A percentile compares a stretch with the other conserved stretches of the same genome.
Conservation (phyloP, 2,113 vertebrate genomes). For the Catharus fuscescens region DNA sequence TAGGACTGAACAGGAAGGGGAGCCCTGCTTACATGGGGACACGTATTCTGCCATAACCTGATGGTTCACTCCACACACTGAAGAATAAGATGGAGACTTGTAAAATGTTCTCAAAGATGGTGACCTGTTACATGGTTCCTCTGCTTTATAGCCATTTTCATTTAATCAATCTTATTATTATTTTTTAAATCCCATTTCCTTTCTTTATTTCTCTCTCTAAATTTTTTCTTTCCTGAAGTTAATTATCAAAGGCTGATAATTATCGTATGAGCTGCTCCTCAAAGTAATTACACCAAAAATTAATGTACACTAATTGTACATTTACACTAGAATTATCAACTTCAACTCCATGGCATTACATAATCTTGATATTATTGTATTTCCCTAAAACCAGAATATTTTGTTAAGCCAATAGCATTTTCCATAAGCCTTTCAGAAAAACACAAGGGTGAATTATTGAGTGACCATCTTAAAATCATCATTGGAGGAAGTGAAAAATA, state of each 20-base stretch:
- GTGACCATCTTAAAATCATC: background rate
- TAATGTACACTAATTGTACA: too few relatives aligned
- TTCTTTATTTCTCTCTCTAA: background rate
- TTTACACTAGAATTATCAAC: background rate
- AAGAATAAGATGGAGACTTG: background rate
- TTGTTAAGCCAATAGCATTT: background rate
- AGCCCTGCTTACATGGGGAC: rapidly evolving
- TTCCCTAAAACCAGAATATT: background rate
- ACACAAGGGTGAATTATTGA: background rate
- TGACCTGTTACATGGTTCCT: background rate
- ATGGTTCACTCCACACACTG: rapidly evolving
- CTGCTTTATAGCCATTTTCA: background rate
- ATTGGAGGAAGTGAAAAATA: background rate
- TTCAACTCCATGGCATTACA: background rate
- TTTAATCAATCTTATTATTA: background rate
- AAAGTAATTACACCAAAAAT: background rate
- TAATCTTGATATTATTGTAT: background rate
- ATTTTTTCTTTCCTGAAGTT: background rate
- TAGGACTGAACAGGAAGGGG: background rate
- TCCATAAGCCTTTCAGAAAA: background rate
- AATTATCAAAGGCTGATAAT: background rate
- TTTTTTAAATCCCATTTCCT: background rate
- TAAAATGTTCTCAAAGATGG: background rate
- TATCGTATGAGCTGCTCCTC: background rate
- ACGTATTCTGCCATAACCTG: background rate